Conservation (phyloP, 2,113 vertebrate genomes). For the Amphiprion ocellaris region DNA sequence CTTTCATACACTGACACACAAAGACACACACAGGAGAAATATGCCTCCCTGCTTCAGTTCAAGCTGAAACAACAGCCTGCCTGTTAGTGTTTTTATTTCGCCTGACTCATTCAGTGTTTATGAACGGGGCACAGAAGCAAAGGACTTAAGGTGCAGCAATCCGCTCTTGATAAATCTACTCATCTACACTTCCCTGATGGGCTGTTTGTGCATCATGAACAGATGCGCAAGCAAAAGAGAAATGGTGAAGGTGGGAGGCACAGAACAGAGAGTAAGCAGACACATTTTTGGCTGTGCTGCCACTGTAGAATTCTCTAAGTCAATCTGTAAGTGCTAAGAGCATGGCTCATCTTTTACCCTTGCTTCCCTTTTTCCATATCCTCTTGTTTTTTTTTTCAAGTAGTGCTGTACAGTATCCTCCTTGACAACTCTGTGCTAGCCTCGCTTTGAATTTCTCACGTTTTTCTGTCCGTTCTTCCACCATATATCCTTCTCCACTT, state of each 20-base stretch:
- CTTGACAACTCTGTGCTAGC: conserved; percentile 34
- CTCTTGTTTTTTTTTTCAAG: conserved; percentile 49
- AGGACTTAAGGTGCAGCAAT: conserved; percentile 19
- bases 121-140: background rate
- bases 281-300: conserved; percentile 45
- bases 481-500: conserved; percentile 13
- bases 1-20: conserved; percentile 35
- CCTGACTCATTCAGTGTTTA: conserved; percentile 10
- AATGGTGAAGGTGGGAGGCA: conserved; percentile 27
- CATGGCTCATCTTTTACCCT: conserved; percentile 43
- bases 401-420: conserved; percentile 32
- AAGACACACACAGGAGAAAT: conserved; percentile 48
- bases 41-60: conserved; percentile 49
- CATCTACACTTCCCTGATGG: background rate
- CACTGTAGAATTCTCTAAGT: conserved; percentile 8
- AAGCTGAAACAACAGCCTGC: conserved; percentile 61
- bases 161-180: background rate
- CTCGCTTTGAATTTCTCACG: conserved; percentile 32
- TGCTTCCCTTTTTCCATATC: conserved; percentile 45
- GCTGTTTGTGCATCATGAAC: conserved; percentile 22
- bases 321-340: conserved; percentile 35
- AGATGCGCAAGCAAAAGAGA: conserved; percentile 16
- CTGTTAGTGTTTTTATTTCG: conserved; percentile 38
- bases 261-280: conserved; percentile 35
- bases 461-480: conserved; percentile 28